Evolutionary conservation across 1,140 invertebrate genomes (phyloP).

Genomic region (Drosophila subpulchrella): DNA sequence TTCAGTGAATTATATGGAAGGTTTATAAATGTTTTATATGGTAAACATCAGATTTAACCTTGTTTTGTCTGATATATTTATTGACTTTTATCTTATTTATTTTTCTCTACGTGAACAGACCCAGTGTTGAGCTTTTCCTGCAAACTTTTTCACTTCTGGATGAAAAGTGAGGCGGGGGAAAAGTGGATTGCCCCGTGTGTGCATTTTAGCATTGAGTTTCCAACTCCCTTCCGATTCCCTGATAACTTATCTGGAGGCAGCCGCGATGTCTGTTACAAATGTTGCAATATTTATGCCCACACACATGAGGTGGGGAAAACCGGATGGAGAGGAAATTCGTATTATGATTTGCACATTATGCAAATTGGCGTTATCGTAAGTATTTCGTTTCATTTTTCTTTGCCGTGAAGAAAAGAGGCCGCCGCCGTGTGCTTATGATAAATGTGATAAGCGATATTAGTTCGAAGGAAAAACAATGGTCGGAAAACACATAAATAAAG

Average conservation of each 20-base stretch:
- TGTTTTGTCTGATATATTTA: conserved; percentile 4
- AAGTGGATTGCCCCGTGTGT: conserved; percentile 51
- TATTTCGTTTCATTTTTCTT: conserved; percentile 52
- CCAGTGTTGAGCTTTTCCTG: conserved; percentile 45
- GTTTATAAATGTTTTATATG: too few species aligned
- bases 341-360: conserved; percentile 83
- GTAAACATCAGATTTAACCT: not conserved
- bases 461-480: conserved; percentile 54
- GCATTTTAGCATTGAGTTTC: conserved; percentile 52
- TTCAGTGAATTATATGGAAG: too few species aligned
- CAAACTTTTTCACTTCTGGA: conserved; percentile 33
- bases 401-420: conserved; percentile 28
- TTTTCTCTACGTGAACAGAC: conserved; percentile 23
- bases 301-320: conserved; percentile 15
- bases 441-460: conserved; percentile 77
- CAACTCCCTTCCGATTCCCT: conserved; percentile 24
- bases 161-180: not conserved
- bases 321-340: conserved; percentile 54
- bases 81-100: conserved; percentile 1
- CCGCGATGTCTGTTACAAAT: conserved; percentile 77
- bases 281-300: conserved; percentile 79
- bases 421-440: conserved; percentile 70
- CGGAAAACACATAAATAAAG: conserved; percentile 58
- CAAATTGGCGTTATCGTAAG: conserved; percentile 79
- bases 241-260: conserved; percentile 71